Conservation (phyloP, 2,888 invertebrate species). For the Eustalomyia histrio region DNA sequence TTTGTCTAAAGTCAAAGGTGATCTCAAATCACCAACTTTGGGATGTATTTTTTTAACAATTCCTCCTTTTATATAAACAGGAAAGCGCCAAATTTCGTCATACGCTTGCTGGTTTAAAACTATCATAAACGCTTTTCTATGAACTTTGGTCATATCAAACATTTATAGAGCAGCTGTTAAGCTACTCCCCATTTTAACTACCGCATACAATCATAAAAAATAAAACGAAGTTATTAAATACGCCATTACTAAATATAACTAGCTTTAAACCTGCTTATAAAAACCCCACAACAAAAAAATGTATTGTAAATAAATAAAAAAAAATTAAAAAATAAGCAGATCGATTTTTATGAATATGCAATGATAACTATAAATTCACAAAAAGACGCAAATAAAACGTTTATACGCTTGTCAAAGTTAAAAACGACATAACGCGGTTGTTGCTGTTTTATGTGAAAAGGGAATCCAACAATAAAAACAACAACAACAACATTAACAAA, state of each 20-base stretch:
- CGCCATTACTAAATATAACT: conserved; percentile 17
- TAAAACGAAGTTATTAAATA: conserved; percentile 1
- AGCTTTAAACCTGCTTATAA: conserved; percentile 10
- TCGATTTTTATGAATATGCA: conserved; percentile 75
- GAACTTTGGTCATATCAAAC: conserved; percentile 14
- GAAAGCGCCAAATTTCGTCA: no score
- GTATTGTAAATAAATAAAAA: conserved; percentile 15
- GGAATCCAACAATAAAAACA: background rate
- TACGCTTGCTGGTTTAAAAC: no score
- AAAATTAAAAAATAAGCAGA: conserved; percentile 37
- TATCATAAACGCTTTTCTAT: background rate
- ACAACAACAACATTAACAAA: background rate
- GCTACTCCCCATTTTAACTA: conserved; percentile 2
- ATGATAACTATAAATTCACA: conserved; percentile 67
- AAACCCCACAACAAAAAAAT: conserved; percentile 5
- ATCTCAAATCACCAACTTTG: no score
- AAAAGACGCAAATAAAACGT: conserved; percentile 30
- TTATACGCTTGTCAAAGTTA: conserved; percentile 37
- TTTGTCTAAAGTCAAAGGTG: no score
- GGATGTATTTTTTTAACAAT: no score
- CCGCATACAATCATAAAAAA: background rate
- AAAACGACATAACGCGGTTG: background rate
- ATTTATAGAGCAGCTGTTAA: conserved; percentile 14
- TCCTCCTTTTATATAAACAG: no score
- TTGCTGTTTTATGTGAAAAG: background rate